Conservation (phyloP, 1,140 invertebrate species). For the Muscidifurax raptorellus region DNA sequence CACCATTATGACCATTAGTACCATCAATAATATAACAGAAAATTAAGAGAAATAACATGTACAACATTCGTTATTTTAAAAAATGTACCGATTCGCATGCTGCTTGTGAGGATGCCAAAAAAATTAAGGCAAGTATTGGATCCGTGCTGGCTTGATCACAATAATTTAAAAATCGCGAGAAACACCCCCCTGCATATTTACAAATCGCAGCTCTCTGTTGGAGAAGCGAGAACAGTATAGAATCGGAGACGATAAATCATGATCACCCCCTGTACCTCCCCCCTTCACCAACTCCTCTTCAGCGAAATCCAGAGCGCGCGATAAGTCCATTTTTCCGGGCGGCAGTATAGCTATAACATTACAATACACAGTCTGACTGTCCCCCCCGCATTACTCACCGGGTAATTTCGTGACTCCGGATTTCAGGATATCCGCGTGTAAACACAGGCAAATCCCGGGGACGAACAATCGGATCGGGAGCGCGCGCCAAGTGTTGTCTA, state of each 20-base stretch:
- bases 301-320: neutral
- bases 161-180: too few relatives aligned
- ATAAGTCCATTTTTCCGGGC: conserved; percentile 39
- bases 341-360: neutral
- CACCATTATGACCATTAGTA: too few relatives aligned
- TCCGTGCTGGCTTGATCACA: too few relatives aligned
- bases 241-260: conserved; percentile 33
- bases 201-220: neutral
- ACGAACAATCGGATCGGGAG: conserved; percentile 34
- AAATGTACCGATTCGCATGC: too few relatives aligned
- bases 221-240: neutral
- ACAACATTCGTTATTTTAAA: too few relatives aligned
- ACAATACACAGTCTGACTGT: neutral
- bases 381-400: neutral
- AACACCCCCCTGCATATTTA: neutral
- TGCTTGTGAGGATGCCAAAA: too few relatives aligned
- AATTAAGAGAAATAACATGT: too few relatives aligned
- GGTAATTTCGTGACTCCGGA: conserved; percentile 28
- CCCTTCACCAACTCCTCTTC: neutral
- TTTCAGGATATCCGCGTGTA: conserved; percentile 31
- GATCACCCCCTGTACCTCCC: neutral
- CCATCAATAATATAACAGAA: too few relatives aligned
- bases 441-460: conserved; percentile 36
- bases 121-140: too few relatives aligned
- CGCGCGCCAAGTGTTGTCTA: conserved; percentile 9